Evolutionary conservation across 2,888 invertebrate genomes (phyloP).

Genomic region (Tricholauxania praeusta): DNA sequence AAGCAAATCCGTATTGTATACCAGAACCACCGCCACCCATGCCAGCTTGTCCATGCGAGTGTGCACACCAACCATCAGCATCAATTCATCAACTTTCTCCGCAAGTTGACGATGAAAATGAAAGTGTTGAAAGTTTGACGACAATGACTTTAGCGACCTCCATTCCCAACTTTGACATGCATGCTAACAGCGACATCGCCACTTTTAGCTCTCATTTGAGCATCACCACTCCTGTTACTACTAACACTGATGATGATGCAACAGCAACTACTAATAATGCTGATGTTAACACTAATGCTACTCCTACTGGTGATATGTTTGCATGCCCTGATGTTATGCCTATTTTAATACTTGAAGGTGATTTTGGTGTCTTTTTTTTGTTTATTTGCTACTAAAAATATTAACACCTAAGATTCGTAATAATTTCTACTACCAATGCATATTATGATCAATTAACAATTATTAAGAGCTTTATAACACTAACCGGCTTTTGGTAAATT

Average conservation of each 20-base stretch:
- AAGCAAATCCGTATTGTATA: conserved; percentile 54
- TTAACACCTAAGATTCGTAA: too few relatives aligned
- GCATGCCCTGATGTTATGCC: conserved; percentile 77
- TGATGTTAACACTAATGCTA: conserved; percentile 31
- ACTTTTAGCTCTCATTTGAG: conserved; percentile 52
- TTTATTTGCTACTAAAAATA: conserved; percentile 34
- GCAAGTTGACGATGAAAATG: not conserved
- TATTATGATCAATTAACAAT: too few relatives aligned
- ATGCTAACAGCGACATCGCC: conserved; percentile 40
- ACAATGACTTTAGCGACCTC: conserved; percentile 3
- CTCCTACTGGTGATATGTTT: conserved; percentile 59
- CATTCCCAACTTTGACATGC: conserved; percentile 46
- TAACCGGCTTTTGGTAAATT: conserved; percentile 7
- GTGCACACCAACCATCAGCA: conserved; percentile 39
- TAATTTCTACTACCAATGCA: too few relatives aligned
- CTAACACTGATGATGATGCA: conserved; percentile 35
- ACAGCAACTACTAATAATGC: conserved; percentile 35
- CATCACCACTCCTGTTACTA: conserved; percentile 58
- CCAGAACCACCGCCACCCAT: conserved; percentile 66
- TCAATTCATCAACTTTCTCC: not conserved
- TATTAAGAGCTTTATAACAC: too few relatives aligned
- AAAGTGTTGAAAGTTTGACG: not conserved
- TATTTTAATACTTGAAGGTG: conserved; percentile 90
- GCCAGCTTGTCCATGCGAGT: conserved; percentile 66
- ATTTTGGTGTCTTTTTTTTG: conserved; percentile 62